phyloP scores from a whole-genome alignment of 1,140 invertebrate genomes.

The Episyrphus balteatus region DNA sequence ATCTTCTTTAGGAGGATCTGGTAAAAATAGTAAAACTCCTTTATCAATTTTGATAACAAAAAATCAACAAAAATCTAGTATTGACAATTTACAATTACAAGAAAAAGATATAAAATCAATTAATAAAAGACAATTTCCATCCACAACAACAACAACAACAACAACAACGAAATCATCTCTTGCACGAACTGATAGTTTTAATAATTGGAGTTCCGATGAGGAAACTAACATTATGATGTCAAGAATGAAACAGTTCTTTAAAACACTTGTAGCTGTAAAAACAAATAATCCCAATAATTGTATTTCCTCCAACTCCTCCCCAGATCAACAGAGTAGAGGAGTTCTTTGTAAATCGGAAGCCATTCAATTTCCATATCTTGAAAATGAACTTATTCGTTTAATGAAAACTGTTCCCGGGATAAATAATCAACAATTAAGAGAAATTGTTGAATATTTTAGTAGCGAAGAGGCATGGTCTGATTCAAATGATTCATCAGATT shows the following conservation, averaged over 20 bases:
- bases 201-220: constrained; percentile 87
- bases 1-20: constrained; percentile 44
- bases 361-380: constrained; percentile 74
- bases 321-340: constrained; percentile 44
- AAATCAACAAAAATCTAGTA: no score
- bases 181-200: constrained; percentile 59
- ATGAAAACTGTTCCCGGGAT: constrained; percentile 90
- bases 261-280: constrained; percentile 65
- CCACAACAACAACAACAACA: constrained; percentile 17
- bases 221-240: constrained; percentile 92
- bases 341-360: constrained; percentile 46
- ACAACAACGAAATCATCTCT: neutral
- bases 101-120: no score
- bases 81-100: constrained; percentile 9
- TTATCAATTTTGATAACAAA: no score
- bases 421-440: constrained; percentile 76
- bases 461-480: constrained; percentile 88
- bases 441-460: constrained; percentile 83
- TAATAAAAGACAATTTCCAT: no score
- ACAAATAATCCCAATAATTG: constrained; percentile 41
- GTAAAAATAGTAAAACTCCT: no score
- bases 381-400: constrained; percentile 74
- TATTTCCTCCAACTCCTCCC: constrained; percentile 29
- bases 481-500: constrained; percentile 82
- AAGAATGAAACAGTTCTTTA: constrained; percentile 84